Percentiles rank a stretch among this genome's conserved stretches.
Conservation (phyloP, 2,113 vertebrate species). For the Antechinus flavipes region DNA sequence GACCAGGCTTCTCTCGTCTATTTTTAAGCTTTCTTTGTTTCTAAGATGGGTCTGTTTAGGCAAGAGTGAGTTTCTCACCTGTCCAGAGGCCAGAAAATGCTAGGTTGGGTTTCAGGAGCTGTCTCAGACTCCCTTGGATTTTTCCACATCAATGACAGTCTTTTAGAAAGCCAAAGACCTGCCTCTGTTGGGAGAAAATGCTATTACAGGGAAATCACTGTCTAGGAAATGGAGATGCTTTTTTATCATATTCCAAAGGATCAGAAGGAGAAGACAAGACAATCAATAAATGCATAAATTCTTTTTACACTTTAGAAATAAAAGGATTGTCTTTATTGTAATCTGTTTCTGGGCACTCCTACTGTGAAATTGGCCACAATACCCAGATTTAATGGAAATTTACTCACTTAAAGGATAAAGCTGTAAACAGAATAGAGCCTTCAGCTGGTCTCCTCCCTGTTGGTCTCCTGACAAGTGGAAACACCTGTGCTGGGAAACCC, state of each 20-base stretch:
- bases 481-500: constrained; percentile 25
- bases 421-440: constrained; percentile 62
- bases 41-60: not conserved
- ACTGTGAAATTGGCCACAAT: constrained; percentile 72
- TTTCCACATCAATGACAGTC: constrained; percentile 63
- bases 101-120: constrained; percentile 47
- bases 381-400: constrained; percentile 75
- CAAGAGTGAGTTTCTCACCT: not conserved
- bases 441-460: constrained; percentile 11
- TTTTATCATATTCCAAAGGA: constrained; percentile 80
- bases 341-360: constrained; percentile 66
- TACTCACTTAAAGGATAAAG: constrained; percentile 71
- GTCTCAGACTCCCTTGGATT: constrained; percentile 51
- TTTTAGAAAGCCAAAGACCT: constrained; percentile 69
- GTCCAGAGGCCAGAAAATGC: not conserved
- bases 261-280: constrained; percentile 77
- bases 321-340: constrained; percentile 68
- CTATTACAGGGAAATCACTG: constrained; percentile 76
- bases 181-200: constrained; percentile 70
- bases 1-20: not conserved
- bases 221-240: constrained; percentile 75
- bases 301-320: constrained; percentile 76
- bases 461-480: constrained; percentile 46
- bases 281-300: constrained; percentile 77
- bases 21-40: not conserved